Evolutionary conservation across 2,888 invertebrate genomes (phyloP).

Genomic region (Polymixis lichenea): DNA sequence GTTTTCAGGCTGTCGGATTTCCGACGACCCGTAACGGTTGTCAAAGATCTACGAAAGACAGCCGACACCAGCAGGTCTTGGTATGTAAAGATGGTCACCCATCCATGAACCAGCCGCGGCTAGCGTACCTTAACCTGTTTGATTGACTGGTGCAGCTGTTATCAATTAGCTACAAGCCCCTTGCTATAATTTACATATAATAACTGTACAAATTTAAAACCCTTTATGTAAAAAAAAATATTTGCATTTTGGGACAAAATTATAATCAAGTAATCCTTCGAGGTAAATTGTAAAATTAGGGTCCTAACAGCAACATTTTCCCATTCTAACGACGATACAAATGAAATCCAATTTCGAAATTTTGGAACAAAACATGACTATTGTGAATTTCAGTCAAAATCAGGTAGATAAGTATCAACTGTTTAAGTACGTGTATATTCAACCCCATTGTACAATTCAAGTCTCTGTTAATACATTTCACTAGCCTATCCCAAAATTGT

Average conservation of each 20-base stretch:
- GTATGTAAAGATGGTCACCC: no score
- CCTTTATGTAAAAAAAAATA: no score
- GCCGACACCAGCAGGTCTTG: no score
- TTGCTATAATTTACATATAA: no score
- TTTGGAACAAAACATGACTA: neutral
- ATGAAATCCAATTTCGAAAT: neutral
- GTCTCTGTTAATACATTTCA: neutral
- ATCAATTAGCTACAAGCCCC: no score
- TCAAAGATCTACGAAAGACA: no score
- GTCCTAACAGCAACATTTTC: neutral
- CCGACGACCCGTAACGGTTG: no score
- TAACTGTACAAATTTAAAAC: neutral
- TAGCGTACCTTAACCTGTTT: no score
- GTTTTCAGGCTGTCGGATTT: no score
- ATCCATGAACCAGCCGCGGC: no score
- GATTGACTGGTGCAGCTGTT: no score
- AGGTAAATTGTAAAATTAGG: neutral
- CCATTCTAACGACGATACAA: neutral
- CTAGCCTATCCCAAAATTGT: neutral
- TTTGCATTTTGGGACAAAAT: no score
- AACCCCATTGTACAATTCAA: slow-evolving; percentile 2
- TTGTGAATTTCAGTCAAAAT: neutral
- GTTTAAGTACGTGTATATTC: neutral
- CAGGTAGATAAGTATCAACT: neutral
- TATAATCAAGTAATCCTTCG: neutral